Evolutionary conservation across 2,113 vertebrate genomes (phyloP), one percentile per base, ranked within the genome.

Genomic region (Cryptotis parvus): DNA sequence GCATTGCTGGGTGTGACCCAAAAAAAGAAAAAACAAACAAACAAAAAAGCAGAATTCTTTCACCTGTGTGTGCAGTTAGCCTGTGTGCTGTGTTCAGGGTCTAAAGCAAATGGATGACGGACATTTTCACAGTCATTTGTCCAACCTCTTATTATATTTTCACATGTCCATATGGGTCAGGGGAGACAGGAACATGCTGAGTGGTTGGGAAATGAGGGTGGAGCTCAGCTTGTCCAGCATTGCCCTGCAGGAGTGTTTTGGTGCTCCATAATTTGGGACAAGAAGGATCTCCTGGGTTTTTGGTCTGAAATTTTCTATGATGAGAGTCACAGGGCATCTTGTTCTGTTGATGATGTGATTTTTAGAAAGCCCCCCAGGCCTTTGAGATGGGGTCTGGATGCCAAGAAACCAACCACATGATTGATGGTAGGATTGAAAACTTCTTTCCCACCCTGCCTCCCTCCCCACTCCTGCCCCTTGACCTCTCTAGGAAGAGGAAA

Each of bases 51-150:
- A 18, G 33, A 75, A 83, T 35, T 77, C 87, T 84, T 89, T 76
- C 39, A 87, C 70, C 58, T 88, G 39, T 63, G 29, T 55, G 52
- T 91, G 65, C 49, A 93, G 93, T 87, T 52, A 88, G 76, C 27
- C 65, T 82, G 81, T 37, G 80, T 58, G 84, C 76, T 80, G 31
- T 89, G 81, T 58, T 84, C 55, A 39, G 45, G 45, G n/a, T 61
- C 29, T 70, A 80, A 89, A 81, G 87, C 45, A 74, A 93, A 87
- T 29, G 63, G 45, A 87, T 75, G 18, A 61, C 81, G 77, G 89
- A 31, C 86, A 52, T 79, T 70, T 83, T 33, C 9, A 80, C 33
- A 52, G 15, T 65, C 37, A 83, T 70, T 79, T 33, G 22, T 29
- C 76, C 39, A 24, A 65, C n/a, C 20, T 58, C 37, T 79, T 70